These are phyloP conservation scores for Gryllus bimaculatus DNA, from an alignment of 1,140 invertebrate species.

Conservation along the genomic window DNA sequence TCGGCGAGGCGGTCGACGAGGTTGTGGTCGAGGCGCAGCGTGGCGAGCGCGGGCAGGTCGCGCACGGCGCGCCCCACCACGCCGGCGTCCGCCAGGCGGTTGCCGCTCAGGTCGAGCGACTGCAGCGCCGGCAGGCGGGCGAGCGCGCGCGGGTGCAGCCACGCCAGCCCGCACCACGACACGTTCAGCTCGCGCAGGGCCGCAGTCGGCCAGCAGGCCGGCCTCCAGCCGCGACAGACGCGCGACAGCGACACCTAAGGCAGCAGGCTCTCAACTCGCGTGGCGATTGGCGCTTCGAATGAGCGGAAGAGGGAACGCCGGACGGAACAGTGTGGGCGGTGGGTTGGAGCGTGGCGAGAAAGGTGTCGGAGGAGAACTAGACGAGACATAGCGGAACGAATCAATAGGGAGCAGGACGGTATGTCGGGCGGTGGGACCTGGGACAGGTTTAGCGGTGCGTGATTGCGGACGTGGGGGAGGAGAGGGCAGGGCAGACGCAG, in stretches of 20 bases:
- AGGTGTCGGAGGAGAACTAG: no score
- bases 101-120: slow-evolving; percentile 59
- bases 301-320: no score
- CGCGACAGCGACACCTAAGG: slow-evolving; percentile 59
- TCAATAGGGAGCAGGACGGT: no score
- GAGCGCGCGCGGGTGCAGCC: slow-evolving; percentile 67
- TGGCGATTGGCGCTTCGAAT: no score
- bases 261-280: slow-evolving; percentile 31
- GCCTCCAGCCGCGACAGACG: slow-evolving; percentile 56
- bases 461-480: no score
- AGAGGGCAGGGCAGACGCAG: no score
- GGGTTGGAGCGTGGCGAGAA: no score
- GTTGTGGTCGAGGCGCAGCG: slow-evolving; percentile 59
- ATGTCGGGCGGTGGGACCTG: no score
- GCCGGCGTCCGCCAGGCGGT: slow-evolving; percentile 61
- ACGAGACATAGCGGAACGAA: no score
- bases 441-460: no score
- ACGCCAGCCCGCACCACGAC: slow-evolving; percentile 63
- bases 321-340: no score
- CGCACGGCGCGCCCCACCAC: slow-evolving; percentile 65
- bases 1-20: slow-evolving; percentile 58
- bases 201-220: slow-evolving; percentile 64
- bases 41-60: slow-evolving; percentile 59
- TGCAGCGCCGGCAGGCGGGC: slow-evolving; percentile 57
- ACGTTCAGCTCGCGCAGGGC: slow-evolving; percentile 62